Evolutionary conservation across 2,888 invertebrate genomes (phyloP).

Genomic region (Phyllotreta striolata): DNA sequence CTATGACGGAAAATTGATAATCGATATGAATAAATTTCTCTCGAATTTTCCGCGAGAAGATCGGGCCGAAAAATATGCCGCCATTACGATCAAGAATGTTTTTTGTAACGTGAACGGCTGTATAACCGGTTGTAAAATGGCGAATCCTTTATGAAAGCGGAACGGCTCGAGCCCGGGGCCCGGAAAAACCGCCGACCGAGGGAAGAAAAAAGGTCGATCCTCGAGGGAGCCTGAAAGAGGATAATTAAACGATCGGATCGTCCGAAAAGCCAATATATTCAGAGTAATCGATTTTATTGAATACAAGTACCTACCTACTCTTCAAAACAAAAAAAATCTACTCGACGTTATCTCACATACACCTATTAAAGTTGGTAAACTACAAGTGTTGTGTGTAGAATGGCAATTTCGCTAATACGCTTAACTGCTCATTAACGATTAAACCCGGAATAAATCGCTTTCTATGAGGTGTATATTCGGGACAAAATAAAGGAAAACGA

Average conservation of each 20-base stretch:
- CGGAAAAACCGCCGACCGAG: not conserved
- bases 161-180: conserved; percentile 1
- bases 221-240: not conserved
- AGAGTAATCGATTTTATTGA: not conserved
- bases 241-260: conserved; percentile 4
- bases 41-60: conserved; percentile 7
- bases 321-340: too few relatives aligned
- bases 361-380: too few relatives aligned
- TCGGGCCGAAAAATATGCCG: conserved; percentile 16
- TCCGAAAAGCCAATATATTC: not conserved
- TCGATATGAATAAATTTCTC: conserved; percentile 25
- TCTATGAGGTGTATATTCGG: not conserved
- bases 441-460: not conserved
- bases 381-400: too few relatives aligned
- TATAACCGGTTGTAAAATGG: conserved; percentile 12
- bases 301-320: too few relatives aligned
- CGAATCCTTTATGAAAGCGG: conserved; percentile 1
- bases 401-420: too few relatives aligned
- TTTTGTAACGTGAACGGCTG: conserved; percentile 20
- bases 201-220: not conserved
- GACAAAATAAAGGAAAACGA: not conserved
- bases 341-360: too few relatives aligned
- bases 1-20: conserved; percentile 17
- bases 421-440: too few relatives aligned
- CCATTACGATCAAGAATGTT: conserved; percentile 21